Evolutionary conservation across 2,113 vertebrate species (phyloP).

Genomic region (Lontra canadensis): DNA sequence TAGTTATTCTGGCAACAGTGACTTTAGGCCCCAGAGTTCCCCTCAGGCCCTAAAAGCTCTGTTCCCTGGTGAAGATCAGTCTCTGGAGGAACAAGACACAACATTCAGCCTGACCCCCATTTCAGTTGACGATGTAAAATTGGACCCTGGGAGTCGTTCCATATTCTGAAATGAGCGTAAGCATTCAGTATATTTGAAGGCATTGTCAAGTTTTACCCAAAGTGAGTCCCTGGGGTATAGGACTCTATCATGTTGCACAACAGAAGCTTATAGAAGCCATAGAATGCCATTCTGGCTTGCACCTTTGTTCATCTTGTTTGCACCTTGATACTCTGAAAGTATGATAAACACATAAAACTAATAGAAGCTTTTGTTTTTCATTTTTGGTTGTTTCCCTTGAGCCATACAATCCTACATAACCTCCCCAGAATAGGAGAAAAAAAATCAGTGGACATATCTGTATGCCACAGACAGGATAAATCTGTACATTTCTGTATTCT

Average conservation of each 20-base stretch:
- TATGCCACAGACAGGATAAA: not conserved
- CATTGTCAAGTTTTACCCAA: not conserved
- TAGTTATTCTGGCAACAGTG: not conserved
- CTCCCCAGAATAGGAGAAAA: not conserved
- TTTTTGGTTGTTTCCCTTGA: not conserved
- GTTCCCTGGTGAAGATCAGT: not conserved
- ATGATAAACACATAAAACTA: not conserved
- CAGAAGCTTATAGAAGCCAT: not conserved
- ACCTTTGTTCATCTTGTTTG: not conserved
- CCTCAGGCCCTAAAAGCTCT: not conserved
- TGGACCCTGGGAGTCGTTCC: not conserved
- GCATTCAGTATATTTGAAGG: not conserved
- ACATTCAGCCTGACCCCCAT: not conserved
- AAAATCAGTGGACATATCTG: not conserved
- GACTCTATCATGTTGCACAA: not conserved
- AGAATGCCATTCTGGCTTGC: too few relatives aligned
- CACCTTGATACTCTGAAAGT: not conserved
- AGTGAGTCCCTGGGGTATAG: not conserved
- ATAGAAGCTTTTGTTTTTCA: not conserved
- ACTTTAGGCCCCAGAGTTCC: not conserved
- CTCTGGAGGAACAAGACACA: not conserved
- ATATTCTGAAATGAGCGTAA: not conserved
- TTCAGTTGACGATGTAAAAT: not conserved
- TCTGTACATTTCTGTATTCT: not conserved
- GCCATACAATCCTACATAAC: not conserved